Percentiles rank a stretch among this genome's conserved stretches.
These are phyloP conservation scores for Dromas ardeola DNA, from an alignment of 2,113 vertebrate genomes.

Conservation along the genomic window DNA sequence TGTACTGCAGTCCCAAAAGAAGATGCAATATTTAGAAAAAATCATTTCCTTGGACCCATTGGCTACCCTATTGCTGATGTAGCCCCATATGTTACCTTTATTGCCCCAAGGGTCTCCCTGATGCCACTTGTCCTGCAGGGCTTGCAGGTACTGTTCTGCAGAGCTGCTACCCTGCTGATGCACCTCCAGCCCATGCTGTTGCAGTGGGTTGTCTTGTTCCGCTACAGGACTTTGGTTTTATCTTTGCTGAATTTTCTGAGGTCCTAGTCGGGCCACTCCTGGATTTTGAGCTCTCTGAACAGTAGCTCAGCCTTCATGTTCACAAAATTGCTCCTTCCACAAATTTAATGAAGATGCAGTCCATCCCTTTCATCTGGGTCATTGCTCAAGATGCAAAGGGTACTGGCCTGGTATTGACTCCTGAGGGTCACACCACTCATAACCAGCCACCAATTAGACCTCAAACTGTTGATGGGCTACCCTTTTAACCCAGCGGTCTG, in stretches of 20 bases:
- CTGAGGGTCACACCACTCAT: not conserved
- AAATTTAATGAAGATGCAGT: not conserved
- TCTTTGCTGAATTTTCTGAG: not conserved
- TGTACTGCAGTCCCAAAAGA: not conserved
- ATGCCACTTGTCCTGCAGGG: not conserved
- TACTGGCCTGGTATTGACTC: not conserved
- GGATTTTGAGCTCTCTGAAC: not conserved
- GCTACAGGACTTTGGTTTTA: not conserved
- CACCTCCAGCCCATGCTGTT: not conserved
- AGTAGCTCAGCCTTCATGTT: not conserved
- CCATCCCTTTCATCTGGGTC: not conserved
- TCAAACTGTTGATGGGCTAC: not conserved
- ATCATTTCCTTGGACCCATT: not conserved
- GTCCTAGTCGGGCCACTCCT: not conserved
- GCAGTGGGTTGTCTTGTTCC: not conserved
- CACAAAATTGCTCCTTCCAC: not conserved
- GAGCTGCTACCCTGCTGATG: not conserved
- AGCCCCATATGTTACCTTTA: not conserved
- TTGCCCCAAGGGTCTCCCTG: not conserved
- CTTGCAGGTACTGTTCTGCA: not conserved
- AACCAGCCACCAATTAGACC: not conserved
- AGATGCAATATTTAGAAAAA: not conserved
- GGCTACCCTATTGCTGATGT: not conserved
- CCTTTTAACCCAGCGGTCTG: rapidly evolving
- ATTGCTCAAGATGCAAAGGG: not conserved